phyloP scores from a whole-genome alignment of 2,888 invertebrate species.

The Athetis lepigone region DNA sequence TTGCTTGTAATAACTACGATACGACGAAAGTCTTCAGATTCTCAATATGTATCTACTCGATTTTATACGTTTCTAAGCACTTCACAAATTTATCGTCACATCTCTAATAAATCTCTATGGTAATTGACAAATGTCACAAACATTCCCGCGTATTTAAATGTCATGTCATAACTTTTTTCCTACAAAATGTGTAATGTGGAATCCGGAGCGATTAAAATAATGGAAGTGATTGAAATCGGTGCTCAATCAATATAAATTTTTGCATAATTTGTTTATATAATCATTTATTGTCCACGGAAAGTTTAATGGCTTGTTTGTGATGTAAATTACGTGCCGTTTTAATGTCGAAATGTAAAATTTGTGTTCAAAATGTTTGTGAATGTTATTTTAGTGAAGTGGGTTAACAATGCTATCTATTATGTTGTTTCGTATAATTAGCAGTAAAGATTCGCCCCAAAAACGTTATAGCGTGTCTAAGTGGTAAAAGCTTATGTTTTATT shows the following conservation, averaged over 20 bases:
- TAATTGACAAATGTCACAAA: conserved; percentile 4
- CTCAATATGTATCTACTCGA: conserved; percentile 1
- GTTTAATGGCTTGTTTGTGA: conserved; percentile 59
- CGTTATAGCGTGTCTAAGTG: conserved; percentile 56
- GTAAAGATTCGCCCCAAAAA: conserved; percentile 69
- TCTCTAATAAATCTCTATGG: conserved; percentile 20
- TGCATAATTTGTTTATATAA: conserved; percentile 57
- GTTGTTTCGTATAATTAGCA: conserved; percentile 74
- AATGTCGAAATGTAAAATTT: conserved; percentile 58
- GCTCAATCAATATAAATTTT: conserved; percentile 51
- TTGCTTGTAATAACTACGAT: conserved; percentile 54
- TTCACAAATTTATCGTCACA: conserved; percentile 11
- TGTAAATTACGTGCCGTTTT: conserved; percentile 60
- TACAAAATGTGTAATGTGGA: conserved; percentile 9
- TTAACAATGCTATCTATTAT: conserved; percentile 76
- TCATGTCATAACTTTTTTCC: conserved; percentile 15
- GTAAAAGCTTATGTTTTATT: conserved; percentile 60
- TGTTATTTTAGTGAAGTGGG: conserved; percentile 71
- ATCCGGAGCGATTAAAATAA: conserved; percentile 28
- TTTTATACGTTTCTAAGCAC: conserved; percentile 3
- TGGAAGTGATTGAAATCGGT: conserved; percentile 47
- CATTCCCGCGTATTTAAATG: conserved; percentile 31
- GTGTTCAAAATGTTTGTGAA: conserved; percentile 62
- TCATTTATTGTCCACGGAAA: conserved; percentile 57
- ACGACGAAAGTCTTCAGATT: conserved; percentile 22